These are phyloP conservation scores for Elephas maximus DNA, from an alignment of 2,113 vertebrate genomes.

Conservation along the genomic window DNA sequence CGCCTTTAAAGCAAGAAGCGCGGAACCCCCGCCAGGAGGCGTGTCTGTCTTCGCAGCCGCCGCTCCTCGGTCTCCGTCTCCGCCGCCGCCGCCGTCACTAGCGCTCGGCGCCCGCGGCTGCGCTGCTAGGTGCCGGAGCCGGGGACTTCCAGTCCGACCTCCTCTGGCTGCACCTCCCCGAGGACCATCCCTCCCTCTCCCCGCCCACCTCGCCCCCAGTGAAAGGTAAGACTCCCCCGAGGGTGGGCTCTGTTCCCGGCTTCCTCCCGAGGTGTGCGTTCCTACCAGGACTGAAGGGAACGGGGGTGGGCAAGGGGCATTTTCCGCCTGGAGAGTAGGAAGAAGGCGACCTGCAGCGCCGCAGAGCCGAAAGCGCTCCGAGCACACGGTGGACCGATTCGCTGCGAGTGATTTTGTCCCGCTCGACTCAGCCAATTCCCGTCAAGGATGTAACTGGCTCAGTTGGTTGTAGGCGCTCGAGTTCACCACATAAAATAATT, in stretches of 20 bases:
- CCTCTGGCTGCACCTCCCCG: conserved; percentile 35
- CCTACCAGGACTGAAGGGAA: not conserved
- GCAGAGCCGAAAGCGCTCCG: not conserved
- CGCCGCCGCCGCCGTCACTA: conserved; percentile 71
- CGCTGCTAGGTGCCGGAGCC: conserved; percentile 9
- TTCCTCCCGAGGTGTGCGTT: not conserved
- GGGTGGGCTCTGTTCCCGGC: not conserved
- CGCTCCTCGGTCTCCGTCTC: conserved; percentile 47
- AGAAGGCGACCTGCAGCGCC: not conserved
- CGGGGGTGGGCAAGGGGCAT: not conserved
- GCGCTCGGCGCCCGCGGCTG: conserved; percentile 72
- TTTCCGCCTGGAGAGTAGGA: not conserved
- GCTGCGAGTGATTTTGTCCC: conserved; percentile 57
- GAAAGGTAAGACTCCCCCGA: conserved; percentile 76
- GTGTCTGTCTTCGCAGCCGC: conserved; percentile 87
- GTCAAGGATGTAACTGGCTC: not conserved
- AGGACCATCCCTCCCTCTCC: conserved; percentile 47
- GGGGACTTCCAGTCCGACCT: conserved; percentile 60
- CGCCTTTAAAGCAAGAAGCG: conserved; percentile 88
- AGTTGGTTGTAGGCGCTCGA: conserved; percentile 18
- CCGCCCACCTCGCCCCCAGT: conserved; percentile 6
- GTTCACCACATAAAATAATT: conserved; percentile 38
- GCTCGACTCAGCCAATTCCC: conserved; percentile 38
- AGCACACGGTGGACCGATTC: not conserved
- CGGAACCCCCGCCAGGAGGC: conserved; percentile 92